Base-by-base conservation (phyloP, 2,888 invertebrate genomes). In the Agrypnus murinus region DNA sequence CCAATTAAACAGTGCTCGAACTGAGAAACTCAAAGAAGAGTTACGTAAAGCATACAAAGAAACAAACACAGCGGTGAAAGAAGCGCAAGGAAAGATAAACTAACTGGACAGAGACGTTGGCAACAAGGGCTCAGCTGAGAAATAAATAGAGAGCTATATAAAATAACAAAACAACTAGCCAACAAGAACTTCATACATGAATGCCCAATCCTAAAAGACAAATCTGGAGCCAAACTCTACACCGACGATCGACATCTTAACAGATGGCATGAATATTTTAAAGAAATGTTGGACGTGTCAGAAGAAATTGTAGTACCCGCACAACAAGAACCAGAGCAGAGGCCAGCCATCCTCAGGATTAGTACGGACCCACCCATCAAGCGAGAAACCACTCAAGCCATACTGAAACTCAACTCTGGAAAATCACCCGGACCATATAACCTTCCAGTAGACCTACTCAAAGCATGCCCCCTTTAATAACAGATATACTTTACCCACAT, bases 111-210 rank as follows among this genome's bases (percentile, higher is more conserved):
- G 34, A 34, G 34, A 34, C 34, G 34, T 7, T 34, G 34, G 34
- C 34, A 7, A 34, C 34, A 34, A 34, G 34, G 34, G 34, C 34
- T 5, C 34, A 34, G 9, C 34, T 34, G 34, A 34, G 34, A 34
- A 34, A 34, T 34, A 34, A n/a, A 34, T 34, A 34, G 34, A 34
- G 34, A 34, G 9, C 34, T 34, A 34, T 34, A 34, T 9, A 34
- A 34, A 34, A 34, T 34, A 34, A 34, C 34, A 34, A 34, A 34
- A 34, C 34, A 34, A 34, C 34, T 34, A 34, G 34, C 34, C 34
- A 34, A 34, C 34, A 34, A 34, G 9, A 34, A 34, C 34, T 34
- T 34, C 34, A 34, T 34, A 34, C 34, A 34, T 34, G 34, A 34
- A 9, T 34, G 34, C 34, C 34, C 34, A 9, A 9, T 34, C 34